These are phyloP conservation scores for Coecobrya sp. DNA, from an alignment of 2,888 invertebrate species.

Conservation along the genomic window DNA sequence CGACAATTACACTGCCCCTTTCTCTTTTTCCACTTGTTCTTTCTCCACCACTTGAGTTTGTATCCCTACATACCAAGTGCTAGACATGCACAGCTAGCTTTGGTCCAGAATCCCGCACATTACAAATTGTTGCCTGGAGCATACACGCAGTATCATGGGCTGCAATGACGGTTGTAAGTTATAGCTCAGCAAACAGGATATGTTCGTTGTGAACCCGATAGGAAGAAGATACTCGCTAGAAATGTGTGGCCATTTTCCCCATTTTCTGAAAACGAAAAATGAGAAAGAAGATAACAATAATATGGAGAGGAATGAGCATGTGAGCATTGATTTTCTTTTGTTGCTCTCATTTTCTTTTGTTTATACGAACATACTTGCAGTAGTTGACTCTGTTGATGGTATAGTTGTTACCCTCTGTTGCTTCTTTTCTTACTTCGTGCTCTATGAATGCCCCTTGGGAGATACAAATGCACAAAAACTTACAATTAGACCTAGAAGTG, in stretches of 20 bases:
- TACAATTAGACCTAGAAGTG: neutral
- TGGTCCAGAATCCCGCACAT: neutral
- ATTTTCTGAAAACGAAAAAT: neutral
- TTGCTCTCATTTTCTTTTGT: neutral
- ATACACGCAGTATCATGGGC: neutral
- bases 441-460: conserved; percentile 4
- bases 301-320: neutral
- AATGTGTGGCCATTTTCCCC: neutral
- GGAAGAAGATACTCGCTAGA: neutral
- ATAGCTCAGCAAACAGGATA: neutral
- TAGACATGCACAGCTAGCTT: neutral
- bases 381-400: conserved; percentile 16
- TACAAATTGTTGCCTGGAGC: conserved; percentile 52
- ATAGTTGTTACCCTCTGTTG: conserved; percentile 45
- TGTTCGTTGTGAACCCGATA: neutral
- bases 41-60: neutral
- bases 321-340: too few species aligned
- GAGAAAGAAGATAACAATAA: neutral
- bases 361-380: neutral
- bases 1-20: conserved; percentile 56
- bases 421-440: conserved; percentile 17
- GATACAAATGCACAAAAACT: neutral
- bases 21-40: neutral
- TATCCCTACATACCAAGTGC: conserved; percentile 1
- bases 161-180: neutral